Evolutionary conservation across 2,888 invertebrate species (phyloP).

Genomic region (Chorisops tibialis): DNA sequence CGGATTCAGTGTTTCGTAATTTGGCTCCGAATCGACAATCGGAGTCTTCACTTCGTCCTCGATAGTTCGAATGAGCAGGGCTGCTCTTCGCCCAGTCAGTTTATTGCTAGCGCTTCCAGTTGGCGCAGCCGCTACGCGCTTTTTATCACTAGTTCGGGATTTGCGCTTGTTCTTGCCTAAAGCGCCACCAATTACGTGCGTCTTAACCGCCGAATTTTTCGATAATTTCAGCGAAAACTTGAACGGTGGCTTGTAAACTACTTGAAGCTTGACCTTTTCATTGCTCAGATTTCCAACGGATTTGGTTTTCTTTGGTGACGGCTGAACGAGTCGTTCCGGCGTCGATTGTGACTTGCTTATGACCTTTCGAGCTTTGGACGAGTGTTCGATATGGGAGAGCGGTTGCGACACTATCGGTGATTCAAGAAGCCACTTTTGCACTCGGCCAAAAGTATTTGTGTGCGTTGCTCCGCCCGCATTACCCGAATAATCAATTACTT

Average conservation of each 20-base stretch:
- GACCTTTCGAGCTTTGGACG: constrained; percentile 49
- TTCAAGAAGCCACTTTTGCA: constrained; percentile 80
- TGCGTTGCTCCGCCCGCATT: constrained; percentile 40
- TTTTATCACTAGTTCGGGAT: constrained; percentile 35
- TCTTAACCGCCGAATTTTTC: constrained; percentile 50
- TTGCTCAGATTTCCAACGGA: constrained; percentile 67
- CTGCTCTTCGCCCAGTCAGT: constrained; percentile 40
- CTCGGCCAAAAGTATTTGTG: constrained; percentile 63
- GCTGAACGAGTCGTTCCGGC: constrained; percentile 67
- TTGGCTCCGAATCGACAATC: constrained; percentile 49
- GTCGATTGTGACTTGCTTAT: constrained; percentile 83
- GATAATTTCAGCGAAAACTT: constrained; percentile 76
- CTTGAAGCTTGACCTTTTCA: constrained; percentile 73
- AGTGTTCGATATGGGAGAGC: constrained; percentile 50
- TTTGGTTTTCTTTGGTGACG: constrained; percentile 62
- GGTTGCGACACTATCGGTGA: constrained; percentile 58
- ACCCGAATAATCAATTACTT: constrained; percentile 53
- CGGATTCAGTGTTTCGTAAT: constrained; percentile 50
- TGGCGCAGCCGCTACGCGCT: constrained; percentile 36
- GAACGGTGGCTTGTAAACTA: constrained; percentile 84
- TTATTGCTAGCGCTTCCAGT: constrained; percentile 10
- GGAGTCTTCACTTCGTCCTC: constrained; percentile 46
- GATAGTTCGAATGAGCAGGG: constrained; percentile 44
- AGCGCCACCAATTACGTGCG: constrained; percentile 46
- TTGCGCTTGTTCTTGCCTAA: constrained; percentile 43